Percentiles rank a stretch among this genome's conserved stretches.
These are phyloP conservation scores for Trypoxylus dichotomus DNA, from an alignment of 1,140 invertebrate genomes.

Conservation along the genomic window DNA sequence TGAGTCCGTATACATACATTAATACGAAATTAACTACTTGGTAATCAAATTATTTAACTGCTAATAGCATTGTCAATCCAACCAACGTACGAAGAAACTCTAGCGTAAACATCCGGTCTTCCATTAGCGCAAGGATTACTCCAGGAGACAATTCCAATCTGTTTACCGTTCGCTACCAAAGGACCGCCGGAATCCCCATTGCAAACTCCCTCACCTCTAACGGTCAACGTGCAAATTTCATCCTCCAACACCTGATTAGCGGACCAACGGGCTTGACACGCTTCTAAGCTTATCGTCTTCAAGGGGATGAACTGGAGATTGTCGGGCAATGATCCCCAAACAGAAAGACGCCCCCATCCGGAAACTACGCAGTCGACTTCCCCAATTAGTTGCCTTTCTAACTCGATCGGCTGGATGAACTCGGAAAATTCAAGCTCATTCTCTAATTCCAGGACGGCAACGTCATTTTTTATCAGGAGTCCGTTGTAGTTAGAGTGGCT, in stretches of 20 bases:
- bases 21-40: no score
- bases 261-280: slow-evolving; percentile 43
- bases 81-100: slow-evolving; percentile 44
- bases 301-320: slow-evolving; percentile 55
- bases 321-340: slow-evolving; percentile 55
- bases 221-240: slow-evolving; percentile 65
- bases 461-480: background rate
- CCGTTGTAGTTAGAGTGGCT: background rate
- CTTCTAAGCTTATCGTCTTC: slow-evolving; percentile 48
- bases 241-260: background rate
- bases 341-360: no score
- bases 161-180: slow-evolving; percentile 39
- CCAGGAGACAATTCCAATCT: slow-evolving; percentile 57
- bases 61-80: no score
- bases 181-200: slow-evolving; percentile 66
- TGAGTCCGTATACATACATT: no score
- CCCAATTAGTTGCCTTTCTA: background rate
- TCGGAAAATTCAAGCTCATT: background rate
- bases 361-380: background rate
- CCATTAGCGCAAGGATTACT: slow-evolving; percentile 55
- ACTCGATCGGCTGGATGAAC: background rate
- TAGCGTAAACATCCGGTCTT: slow-evolving; percentile 56
- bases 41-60: no score
- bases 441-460: background rate
- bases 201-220: slow-evolving; percentile 59